Evolutionary conservation across 2,113 vertebrate genomes (phyloP).

Genomic region (Nansenia antarctica): DNA sequence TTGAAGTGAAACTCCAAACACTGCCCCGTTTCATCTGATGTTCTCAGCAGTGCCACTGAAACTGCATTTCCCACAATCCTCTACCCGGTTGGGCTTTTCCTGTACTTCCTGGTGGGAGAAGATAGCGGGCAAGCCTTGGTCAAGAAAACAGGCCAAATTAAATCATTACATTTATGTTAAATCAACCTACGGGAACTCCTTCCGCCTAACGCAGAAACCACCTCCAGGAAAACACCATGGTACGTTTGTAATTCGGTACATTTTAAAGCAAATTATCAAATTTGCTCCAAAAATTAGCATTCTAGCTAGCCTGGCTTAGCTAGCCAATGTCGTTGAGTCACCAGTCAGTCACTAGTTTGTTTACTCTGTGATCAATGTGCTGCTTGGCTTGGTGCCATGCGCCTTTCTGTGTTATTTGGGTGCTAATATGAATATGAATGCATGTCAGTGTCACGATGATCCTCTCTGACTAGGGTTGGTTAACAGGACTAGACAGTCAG

Average conservation of each 20-base stretch:
- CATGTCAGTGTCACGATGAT: too few relatives aligned
- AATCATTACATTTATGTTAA: slow-evolving; percentile 49
- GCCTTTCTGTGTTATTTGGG: too few relatives aligned
- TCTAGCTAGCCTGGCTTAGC: slow-evolving; percentile 10
- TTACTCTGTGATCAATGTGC: too few relatives aligned
- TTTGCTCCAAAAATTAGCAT: not conserved
- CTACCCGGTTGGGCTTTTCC: not conserved
- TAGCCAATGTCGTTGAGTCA: not conserved
- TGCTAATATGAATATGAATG: too few relatives aligned
- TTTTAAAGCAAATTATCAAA: not conserved
- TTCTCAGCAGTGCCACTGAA: rapidly evolving
- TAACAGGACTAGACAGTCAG: too few relatives aligned
- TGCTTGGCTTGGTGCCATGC: too few relatives aligned
- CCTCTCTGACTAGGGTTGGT: too few relatives aligned
- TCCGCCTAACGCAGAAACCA: slow-evolving; percentile 6
- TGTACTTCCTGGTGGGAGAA: slow-evolving; percentile 54
- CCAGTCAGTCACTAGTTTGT: too few relatives aligned
- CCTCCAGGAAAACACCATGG: slow-evolving; percentile 60
- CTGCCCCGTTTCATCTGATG: rapidly evolving
- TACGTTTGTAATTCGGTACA: slow-evolving; percentile 35
- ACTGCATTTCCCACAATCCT: slow-evolving; percentile 63
- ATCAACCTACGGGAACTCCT: slow-evolving; percentile 1
- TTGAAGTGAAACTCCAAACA: slow-evolving; percentile 58
- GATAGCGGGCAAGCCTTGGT: slow-evolving; percentile 61
- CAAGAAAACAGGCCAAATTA: slow-evolving; percentile 1